Conservation (phyloP, 2,797 vertebrate genomes). For the Echeneis naucrates region DNA sequence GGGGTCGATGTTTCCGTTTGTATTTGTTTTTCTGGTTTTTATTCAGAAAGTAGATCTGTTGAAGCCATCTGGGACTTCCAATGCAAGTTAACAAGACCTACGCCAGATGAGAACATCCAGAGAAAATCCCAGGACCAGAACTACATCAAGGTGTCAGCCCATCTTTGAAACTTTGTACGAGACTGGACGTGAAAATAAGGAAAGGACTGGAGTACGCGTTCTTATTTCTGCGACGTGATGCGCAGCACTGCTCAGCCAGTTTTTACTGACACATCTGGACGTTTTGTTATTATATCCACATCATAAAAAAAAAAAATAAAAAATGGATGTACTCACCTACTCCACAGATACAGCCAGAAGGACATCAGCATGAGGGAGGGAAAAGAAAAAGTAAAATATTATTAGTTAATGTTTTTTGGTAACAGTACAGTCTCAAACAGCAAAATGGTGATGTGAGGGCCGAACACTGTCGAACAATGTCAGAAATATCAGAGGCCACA, state of each 20-base stretch:
- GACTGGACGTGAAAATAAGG: background rate
- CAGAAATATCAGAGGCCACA: background rate
- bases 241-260: no score
- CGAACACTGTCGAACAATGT: no score
- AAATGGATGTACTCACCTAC: conserved; percentile 73
- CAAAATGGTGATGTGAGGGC: no score
- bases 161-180: background rate
- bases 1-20: background rate
- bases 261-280: background rate
- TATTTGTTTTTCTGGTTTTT: background rate
- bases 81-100: background rate
- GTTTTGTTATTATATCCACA: background rate
- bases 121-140: background rate
- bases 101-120: background rate
- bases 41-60: background rate
- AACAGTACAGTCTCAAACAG: background rate
- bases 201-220: background rate
- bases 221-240: background rate
- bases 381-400: conserved; percentile 2
- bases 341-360: background rate
- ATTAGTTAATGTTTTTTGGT: background rate
- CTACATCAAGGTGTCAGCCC: background rate
- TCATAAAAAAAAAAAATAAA: background rate
- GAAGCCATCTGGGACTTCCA: background rate
- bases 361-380: conserved; percentile 15